These are phyloP conservation scores for Gadus chalcogrammus DNA, from an alignment of 2,113 vertebrate species.

Conservation along the genomic window DNA sequence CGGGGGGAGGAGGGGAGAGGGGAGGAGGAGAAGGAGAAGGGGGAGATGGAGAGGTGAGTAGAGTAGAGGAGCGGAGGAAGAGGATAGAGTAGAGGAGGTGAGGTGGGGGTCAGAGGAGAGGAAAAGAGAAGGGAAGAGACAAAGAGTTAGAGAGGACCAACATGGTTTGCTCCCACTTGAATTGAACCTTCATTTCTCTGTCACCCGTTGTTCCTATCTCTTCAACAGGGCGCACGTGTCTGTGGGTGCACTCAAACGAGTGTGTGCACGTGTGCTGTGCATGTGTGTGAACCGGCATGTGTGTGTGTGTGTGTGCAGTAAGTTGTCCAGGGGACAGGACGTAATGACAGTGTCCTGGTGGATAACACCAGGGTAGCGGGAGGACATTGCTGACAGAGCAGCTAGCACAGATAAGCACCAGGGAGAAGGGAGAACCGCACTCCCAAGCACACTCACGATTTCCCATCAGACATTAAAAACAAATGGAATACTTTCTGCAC, in stretches of 20 bases:
- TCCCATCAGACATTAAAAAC: not conserved
- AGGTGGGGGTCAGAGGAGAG: not conserved
- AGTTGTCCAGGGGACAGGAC: constrained; percentile 49
- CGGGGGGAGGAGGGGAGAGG: not conserved
- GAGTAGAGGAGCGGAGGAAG: not conserved
- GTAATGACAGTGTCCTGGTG: constrained; percentile 53
- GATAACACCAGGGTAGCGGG: constrained; percentile 48
- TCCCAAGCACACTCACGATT: not conserved
- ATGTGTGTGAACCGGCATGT: not conserved
- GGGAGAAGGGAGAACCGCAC: constrained; percentile 15
- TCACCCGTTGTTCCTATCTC: no score
- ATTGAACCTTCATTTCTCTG: no score
- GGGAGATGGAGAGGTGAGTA: not conserved
- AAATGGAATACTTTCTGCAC: not conserved
- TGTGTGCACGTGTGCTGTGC: not conserved
- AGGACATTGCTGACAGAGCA: constrained; percentile 57
- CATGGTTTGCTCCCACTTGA: no score
- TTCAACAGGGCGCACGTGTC: no score
- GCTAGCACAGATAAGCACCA: constrained; percentile 32
- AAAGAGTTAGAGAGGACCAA: not conserved
- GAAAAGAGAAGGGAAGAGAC: not conserved
- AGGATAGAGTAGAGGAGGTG: not conserved
- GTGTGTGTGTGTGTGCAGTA: constrained; percentile 11
- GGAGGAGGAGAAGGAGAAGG: not conserved
- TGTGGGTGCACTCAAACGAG: constrained; percentile 1